A percentile compares a stretch with the other conserved stretches of the same genome.
These are phyloP conservation scores for Anabacerthia variegaticeps DNA, from an alignment of 2,797 vertebrate genomes.

Conservation along the genomic window DNA sequence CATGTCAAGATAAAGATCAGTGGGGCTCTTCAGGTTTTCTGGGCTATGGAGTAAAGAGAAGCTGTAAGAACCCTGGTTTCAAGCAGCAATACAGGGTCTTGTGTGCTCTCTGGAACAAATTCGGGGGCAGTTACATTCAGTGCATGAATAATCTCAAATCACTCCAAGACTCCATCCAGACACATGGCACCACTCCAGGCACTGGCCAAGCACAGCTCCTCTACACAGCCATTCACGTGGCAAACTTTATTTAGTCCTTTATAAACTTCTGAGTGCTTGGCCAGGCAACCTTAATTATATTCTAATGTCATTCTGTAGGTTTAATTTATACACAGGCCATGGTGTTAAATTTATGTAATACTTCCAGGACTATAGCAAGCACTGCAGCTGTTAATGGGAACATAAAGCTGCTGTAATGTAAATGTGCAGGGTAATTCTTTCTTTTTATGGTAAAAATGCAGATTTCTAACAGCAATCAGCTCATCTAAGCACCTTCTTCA, in stretches of 20 bases:
- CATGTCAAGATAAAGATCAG: rapidly evolving
- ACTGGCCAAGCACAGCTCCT: not conserved
- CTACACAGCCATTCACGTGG: rapidly evolving
- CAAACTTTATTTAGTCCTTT: not conserved
- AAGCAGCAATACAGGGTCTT: not conserved
- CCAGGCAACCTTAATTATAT: not conserved
- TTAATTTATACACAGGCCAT: not conserved
- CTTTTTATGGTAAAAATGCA: not conserved
- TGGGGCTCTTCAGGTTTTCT: not conserved
- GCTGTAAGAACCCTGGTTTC: not conserved
- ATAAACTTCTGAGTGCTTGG: not conserved
- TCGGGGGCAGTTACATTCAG: not conserved
- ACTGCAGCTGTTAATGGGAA: not conserved
- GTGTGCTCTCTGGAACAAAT: not conserved
- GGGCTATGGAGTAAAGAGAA: not conserved
- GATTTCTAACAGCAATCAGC: not conserved
- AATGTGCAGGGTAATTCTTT: not conserved
- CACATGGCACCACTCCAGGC: not conserved
- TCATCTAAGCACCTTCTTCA: not conserved
- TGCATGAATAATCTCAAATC: not conserved
- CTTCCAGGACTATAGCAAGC: not conserved
- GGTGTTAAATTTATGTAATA: not conserved
- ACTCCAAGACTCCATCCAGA: not conserved
- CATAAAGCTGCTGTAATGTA: not conserved
- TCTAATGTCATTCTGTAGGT: not conserved